A percentile compares a stretch with the other conserved stretches of the same genome.
Evolutionary conservation across 1,140 invertebrate genomes (phyloP).

Genomic region (Papilio aristodemus): DNA sequence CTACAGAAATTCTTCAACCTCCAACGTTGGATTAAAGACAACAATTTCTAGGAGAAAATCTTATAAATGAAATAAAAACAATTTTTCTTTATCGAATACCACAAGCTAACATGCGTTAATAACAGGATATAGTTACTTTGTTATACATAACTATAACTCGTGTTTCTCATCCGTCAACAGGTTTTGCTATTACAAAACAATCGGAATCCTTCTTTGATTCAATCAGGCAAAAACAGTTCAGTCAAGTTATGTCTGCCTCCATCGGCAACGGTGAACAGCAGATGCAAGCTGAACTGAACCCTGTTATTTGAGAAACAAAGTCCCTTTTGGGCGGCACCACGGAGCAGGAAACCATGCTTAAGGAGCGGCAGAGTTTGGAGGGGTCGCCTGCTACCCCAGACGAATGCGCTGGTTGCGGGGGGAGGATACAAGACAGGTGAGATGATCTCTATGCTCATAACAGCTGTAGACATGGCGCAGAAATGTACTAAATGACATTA

Average conservation of each 20-base stretch:
- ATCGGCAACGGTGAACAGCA: conserved; percentile 43
- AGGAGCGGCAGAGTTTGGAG: conserved; percentile 73
- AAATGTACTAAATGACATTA: conserved; percentile 28
- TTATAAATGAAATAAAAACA: conserved; percentile 6
- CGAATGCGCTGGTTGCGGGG: conserved; percentile 77
- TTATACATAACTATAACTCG: conserved; percentile 32
- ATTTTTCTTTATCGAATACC: conserved; percentile 27
- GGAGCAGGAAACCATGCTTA: conserved; percentile 68
- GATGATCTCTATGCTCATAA: conserved; percentile 14
- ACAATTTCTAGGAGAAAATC: conserved; percentile 15
- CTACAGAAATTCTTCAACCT: not conserved
- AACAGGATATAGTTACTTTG: conserved; percentile 30
- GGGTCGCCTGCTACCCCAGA: conserved; percentile 68
- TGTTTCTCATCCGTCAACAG: conserved; percentile 36
- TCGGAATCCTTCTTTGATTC: conserved; percentile 43
- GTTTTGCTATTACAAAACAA: conserved; percentile 35
- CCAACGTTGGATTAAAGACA: not conserved
- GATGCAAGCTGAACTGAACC: conserved; percentile 53
- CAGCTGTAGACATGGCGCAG: conserved; percentile 25
- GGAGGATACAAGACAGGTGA: conserved; percentile 75
- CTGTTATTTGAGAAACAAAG: conserved; percentile 71
- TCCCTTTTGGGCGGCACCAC: conserved; percentile 52
- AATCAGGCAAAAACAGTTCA: conserved; percentile 44
- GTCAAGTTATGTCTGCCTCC: conserved; percentile 53
- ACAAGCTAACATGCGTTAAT: conserved; percentile 25